Percentiles rank a stretch among this genome's conserved stretches.
Conservation (phyloP, 2,888 invertebrate genomes). For the Odontomyia ornata region DNA sequence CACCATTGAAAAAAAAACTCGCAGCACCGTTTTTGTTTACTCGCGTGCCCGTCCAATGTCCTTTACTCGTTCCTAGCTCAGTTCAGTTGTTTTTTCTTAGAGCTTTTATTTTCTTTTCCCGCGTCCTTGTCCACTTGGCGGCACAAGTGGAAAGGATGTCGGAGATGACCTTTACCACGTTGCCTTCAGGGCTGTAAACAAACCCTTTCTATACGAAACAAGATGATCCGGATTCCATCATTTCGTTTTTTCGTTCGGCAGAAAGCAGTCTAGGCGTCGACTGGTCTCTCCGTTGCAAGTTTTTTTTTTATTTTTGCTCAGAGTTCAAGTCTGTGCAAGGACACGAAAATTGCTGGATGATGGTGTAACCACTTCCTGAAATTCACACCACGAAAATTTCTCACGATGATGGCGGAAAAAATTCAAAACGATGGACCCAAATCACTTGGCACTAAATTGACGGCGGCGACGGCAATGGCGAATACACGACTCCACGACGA, state of each 20-base stretch:
- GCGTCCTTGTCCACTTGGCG: slow-evolving; percentile 37
- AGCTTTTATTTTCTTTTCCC: slow-evolving; percentile 21
- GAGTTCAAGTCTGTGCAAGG: slow-evolving; percentile 15
- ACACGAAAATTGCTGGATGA: neutral
- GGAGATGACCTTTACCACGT: slow-evolving; percentile 38
- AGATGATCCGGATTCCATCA: neutral
- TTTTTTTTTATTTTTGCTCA: neutral
- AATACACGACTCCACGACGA: slow-evolving; percentile 44
- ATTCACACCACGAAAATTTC: slow-evolving; percentile 1
- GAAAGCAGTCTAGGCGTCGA: slow-evolving; percentile 36
- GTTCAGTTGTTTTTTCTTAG: slow-evolving; percentile 2
- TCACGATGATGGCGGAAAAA: slow-evolving; percentile 31
- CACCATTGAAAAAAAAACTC: neutral
- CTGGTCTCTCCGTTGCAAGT: neutral
- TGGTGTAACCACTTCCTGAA: slow-evolving; percentile 17
- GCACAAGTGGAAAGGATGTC: slow-evolving; percentile 10
- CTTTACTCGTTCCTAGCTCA: slow-evolving; percentile 28
- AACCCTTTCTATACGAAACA: slow-evolving; percentile 42
- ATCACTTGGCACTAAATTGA: slow-evolving; percentile 44
- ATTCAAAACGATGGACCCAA: slow-evolving; percentile 13
- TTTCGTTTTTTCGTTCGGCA: slow-evolving; percentile 3
- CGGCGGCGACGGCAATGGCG: neutral
- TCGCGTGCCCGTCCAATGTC: slow-evolving; percentile 30
- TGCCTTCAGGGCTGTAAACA: slow-evolving; percentile 41
- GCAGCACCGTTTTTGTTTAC: slow-evolving; percentile 28